phyloP scores from a whole-genome alignment of 2,888 invertebrate genomes.

The Orgyia antiqua region DNA sequence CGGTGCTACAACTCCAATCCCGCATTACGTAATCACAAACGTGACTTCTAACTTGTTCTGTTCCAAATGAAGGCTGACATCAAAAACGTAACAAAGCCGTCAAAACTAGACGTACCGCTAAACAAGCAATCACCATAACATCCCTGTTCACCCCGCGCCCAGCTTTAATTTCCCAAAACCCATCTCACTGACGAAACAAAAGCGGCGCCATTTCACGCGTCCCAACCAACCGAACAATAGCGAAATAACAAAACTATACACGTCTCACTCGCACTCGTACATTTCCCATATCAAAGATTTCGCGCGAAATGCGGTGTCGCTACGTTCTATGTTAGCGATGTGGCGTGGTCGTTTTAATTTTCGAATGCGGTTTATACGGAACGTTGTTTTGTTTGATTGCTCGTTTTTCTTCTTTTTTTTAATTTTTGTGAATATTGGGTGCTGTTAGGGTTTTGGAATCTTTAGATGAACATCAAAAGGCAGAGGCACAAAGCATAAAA shows the following conservation, averaged over 20 bases:
- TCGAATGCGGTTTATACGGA: slow-evolving; percentile 68
- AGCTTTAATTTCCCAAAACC: slow-evolving; percentile 72
- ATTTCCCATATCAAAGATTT: slow-evolving; percentile 27
- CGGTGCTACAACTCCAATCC: not conserved
- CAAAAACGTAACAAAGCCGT: slow-evolving; percentile 20
- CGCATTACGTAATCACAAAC: slow-evolving; percentile 7
- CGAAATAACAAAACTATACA: slow-evolving; percentile 46
- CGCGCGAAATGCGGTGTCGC: slow-evolving; percentile 56
- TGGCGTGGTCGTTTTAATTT: slow-evolving; percentile 70
- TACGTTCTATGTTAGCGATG: slow-evolving; percentile 44
- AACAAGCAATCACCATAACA: slow-evolving; percentile 68
- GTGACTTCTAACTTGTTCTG: slow-evolving; percentile 10
- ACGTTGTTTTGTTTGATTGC: slow-evolving; percentile 55
- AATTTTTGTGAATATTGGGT: slow-evolving; percentile 22
- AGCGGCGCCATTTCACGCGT: slow-evolving; percentile 69
- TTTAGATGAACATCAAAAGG: slow-evolving; percentile 19
- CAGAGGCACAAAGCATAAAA: too few relatives aligned
- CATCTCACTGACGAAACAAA: slow-evolving; percentile 63
- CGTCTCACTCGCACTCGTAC: slow-evolving; percentile 41
- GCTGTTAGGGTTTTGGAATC: slow-evolving; percentile 15
- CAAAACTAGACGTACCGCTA: slow-evolving; percentile 32
- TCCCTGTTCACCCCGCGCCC: slow-evolving; percentile 47
- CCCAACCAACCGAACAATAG: slow-evolving; percentile 72
- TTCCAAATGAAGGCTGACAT: slow-evolving; percentile 15
- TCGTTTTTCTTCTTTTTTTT: slow-evolving; percentile 32